phyloP scores from a whole-genome alignment of 2,113 vertebrate genomes.

The Eublepharis macularius region DNA sequence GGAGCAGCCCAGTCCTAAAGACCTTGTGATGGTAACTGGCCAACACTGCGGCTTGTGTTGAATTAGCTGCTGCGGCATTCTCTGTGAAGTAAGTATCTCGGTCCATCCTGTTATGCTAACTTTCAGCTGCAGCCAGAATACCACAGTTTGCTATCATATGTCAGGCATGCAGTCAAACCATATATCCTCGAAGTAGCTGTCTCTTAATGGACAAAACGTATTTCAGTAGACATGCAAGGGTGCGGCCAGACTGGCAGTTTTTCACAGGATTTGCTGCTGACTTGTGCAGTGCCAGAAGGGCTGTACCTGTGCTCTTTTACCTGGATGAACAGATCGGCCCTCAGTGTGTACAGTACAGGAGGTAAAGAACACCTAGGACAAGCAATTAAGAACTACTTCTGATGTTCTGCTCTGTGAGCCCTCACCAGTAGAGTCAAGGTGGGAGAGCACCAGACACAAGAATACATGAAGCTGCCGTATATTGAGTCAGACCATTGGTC shows the following conservation, averaged over 20 bases:
- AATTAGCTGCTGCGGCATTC: background rate
- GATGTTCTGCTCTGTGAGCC: too few species aligned
- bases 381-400: too few species aligned
- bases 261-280: background rate
- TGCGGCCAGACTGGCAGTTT: background rate
- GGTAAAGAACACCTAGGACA: background rate
- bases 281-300: background rate
- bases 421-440: too few species aligned
- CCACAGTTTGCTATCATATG: background rate
- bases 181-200: too few species aligned
- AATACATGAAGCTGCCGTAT: too few species aligned
- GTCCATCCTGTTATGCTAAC: background rate
- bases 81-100: background rate
- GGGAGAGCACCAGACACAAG: too few species aligned
- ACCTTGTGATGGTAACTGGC: too few species aligned
- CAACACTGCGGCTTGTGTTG: too few species aligned
- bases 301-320: background rate
- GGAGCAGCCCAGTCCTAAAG: too few species aligned
- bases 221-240: background rate
- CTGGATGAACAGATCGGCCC: background rate
- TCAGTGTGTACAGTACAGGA: background rate
- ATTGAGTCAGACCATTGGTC: too few species aligned
- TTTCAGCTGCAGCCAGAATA: background rate
- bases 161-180: background rate
- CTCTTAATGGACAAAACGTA: background rate